A percentile compares a stretch with the other conserved stretches of the same genome.
Evolutionary conservation across 2,888 invertebrate species (phyloP).

Genomic region (Helleia helle): DNA sequence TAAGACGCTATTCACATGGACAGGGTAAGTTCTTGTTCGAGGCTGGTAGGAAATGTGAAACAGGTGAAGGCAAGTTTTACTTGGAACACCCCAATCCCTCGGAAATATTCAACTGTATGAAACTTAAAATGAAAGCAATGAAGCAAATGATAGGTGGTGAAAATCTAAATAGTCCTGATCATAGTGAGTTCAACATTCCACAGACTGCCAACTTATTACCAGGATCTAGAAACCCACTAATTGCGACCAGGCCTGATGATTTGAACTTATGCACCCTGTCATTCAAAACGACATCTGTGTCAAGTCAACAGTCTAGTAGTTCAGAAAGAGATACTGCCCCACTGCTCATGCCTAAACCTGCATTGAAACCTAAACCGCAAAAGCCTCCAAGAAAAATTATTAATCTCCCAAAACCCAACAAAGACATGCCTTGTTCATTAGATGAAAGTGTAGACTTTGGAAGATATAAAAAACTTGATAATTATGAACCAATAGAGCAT

Average conservation of each 20-base stretch:
- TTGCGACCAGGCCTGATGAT: constrained; percentile 73
- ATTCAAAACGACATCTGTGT: constrained; percentile 56
- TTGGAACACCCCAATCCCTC: constrained; percentile 87
- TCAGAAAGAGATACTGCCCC: constrained; percentile 45
- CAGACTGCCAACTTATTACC: constrained; percentile 86
- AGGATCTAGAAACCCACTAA: constrained; percentile 86
- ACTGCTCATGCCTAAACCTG: constrained; percentile 68
- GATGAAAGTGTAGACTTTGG: constrained; percentile 64
- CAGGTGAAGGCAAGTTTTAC: constrained; percentile 88
- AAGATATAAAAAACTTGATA: constrained; percentile 69
- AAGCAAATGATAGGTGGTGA: constrained; percentile 86
- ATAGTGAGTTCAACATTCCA: constrained; percentile 82
- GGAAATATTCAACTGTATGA: constrained; percentile 86
- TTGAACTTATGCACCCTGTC: constrained; percentile 59
- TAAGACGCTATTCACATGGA: constrained; percentile 88
- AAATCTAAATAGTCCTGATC: constrained; percentile 76
- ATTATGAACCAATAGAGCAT: constrained; percentile 64
- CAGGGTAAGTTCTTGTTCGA: constrained; percentile 91
- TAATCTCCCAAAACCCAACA: constrained; percentile 48
- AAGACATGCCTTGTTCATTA: constrained; percentile 47
- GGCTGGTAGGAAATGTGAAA: constrained; percentile 89
- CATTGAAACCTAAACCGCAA: constrained; percentile 74
- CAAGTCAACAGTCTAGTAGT: constrained; percentile 39
- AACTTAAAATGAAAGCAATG: constrained; percentile 90
- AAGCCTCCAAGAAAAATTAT: constrained; percentile 77